Percentiles rank a stretch among this genome's conserved stretches.
phyloP scores from a whole-genome alignment of 1,140 invertebrate genomes.

The Plectrocnemia conspersa region DNA sequence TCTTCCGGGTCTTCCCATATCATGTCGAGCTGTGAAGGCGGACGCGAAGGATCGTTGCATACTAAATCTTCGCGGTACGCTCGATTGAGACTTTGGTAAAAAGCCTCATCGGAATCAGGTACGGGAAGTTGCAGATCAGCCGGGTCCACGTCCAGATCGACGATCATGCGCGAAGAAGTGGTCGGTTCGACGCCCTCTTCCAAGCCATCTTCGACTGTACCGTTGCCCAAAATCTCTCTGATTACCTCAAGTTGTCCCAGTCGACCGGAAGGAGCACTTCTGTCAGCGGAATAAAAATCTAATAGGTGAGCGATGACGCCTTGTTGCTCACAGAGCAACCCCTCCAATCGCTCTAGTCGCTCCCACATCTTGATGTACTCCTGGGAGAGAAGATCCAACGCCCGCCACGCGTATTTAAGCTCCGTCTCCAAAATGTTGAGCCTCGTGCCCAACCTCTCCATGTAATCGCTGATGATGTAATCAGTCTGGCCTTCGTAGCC shows the following conservation, averaged over 20 bases:
- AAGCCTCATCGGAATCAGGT: constrained; percentile 77
- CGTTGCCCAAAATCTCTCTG: constrained; percentile 57
- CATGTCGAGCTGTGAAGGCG: constrained; percentile 69
- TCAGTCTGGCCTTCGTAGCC: constrained; percentile 47
- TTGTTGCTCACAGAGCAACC: constrained; percentile 83
- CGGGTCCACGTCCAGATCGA: constrained; percentile 45
- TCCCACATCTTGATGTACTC: constrained; percentile 95
- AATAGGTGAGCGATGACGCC: constrained; percentile 85
- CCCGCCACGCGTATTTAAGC: constrained; percentile 86
- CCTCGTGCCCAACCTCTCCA: constrained; percentile 81
- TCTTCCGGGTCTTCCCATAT: constrained; percentile 71
- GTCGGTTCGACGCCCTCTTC: constrained; percentile 57
- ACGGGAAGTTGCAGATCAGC: constrained; percentile 40
- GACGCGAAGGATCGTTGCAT: constrained; percentile 57
- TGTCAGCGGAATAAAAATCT: constrained; percentile 62
- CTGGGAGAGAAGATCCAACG: constrained; percentile 81
- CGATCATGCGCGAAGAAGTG: constrained; percentile 38
- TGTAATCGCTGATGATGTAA: constrained; percentile 77
- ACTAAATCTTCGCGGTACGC: constrained; percentile 77
- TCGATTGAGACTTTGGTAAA: constrained; percentile 82
- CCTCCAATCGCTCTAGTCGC: constrained; percentile 84
- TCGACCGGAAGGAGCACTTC: constrained; percentile 49
- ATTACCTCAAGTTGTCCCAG: constrained; percentile 50
- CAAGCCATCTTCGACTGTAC: constrained; percentile 56
- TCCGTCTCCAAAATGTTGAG: constrained; percentile 85